Evolutionary conservation across 2,888 invertebrate genomes (phyloP).

Genomic region (Lysandra coridon): DNA sequence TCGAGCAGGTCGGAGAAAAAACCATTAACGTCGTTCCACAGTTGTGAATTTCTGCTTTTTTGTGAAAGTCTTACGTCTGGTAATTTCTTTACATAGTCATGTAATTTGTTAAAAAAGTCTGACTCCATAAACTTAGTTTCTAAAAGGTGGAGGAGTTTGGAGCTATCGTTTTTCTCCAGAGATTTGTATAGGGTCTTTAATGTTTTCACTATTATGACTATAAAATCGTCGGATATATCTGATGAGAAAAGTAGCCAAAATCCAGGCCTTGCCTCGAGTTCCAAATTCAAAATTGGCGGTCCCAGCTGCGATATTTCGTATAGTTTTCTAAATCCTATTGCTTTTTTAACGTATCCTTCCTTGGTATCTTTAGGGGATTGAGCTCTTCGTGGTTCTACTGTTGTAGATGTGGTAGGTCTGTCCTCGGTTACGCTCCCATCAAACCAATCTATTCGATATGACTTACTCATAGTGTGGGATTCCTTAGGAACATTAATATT

Average conservation of each 20-base stretch:
- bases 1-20: slow-evolving; percentile 57
- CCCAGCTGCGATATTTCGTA: slow-evolving; percentile 27
- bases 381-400: slow-evolving; percentile 54
- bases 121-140: slow-evolving; percentile 48
- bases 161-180: slow-evolving; percentile 56
- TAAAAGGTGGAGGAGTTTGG: slow-evolving; percentile 57
- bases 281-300: slow-evolving; percentile 22
- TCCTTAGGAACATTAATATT: background rate
- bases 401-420: slow-evolving; percentile 50
- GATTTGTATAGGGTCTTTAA: slow-evolving; percentile 48
- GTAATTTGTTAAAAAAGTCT: slow-evolving; percentile 57
- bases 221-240: slow-evolving; percentile 22
- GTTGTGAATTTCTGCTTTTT: slow-evolving; percentile 63
- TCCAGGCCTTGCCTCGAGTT: slow-evolving; percentile 19
- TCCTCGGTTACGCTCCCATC: slow-evolving; percentile 71
- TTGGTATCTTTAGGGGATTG: slow-evolving; percentile 44
- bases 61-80: slow-evolving; percentile 61
- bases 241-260: slow-evolving; percentile 26
- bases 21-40: slow-evolving; percentile 69
- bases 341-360: slow-evolving; percentile 14
- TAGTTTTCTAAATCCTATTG: slow-evolving; percentile 28
- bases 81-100: slow-evolving; percentile 55
- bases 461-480: slow-evolving; percentile 56
- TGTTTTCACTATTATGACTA: slow-evolving; percentile 23
- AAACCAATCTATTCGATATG: slow-evolving; percentile 73